Evolutionary conservation across 30 jellyfish, hydroid and myxozoan species (phyloP).

Genomic region (Aurelia sp.): DNA sequence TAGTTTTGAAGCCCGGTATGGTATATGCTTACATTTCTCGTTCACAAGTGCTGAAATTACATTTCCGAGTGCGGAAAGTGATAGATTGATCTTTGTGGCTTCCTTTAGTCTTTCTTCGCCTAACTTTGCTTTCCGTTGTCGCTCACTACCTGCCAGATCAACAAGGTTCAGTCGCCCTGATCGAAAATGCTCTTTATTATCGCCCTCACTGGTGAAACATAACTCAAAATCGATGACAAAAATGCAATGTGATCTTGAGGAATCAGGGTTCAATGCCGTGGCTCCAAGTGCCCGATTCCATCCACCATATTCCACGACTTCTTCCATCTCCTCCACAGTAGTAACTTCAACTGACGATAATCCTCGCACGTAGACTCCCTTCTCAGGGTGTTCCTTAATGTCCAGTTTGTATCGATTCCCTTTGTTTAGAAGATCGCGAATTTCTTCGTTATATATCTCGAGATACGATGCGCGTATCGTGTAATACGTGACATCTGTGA

Average conservation of each 20-base stretch:
- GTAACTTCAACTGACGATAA: constrained; percentile 92
- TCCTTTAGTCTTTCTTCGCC: constrained; percentile 95
- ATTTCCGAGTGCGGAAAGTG: constrained; percentile 96
- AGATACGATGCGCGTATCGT: constrained; percentile 90
- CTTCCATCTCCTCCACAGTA: constrained; percentile 98
- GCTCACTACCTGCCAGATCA: constrained; percentile 98
- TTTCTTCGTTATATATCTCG: constrained; percentile 96
- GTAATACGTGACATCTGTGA: constrained; percentile 91
- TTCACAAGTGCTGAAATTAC: constrained; percentile 96
- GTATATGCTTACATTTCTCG: constrained; percentile 94
- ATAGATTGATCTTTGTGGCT: constrained; percentile 95
- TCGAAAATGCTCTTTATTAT: constrained; percentile 87
- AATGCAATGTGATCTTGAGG: constrained; percentile 97
- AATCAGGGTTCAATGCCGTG: constrained; percentile 96
- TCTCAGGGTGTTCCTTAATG: constrained; percentile 96
- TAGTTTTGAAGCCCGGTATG: constrained; percentile 96
- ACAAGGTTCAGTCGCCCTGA: constrained; percentile 95
- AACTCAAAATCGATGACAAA: constrained; percentile 93
- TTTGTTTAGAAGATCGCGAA: constrained; percentile 90
- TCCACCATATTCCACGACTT: constrained; percentile 96
- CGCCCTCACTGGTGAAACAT: constrained; percentile 90
- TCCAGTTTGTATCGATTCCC: constrained; percentile 85
- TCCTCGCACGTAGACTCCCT: constrained; percentile 96
- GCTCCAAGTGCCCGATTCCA: constrained; percentile 99
- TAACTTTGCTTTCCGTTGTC: constrained; percentile 91